Percentiles rank a stretch among this genome's conserved stretches.
phyloP scores from a whole-genome alignment of 2,113 vertebrate genomes.

The Nicator chloris region DNA sequence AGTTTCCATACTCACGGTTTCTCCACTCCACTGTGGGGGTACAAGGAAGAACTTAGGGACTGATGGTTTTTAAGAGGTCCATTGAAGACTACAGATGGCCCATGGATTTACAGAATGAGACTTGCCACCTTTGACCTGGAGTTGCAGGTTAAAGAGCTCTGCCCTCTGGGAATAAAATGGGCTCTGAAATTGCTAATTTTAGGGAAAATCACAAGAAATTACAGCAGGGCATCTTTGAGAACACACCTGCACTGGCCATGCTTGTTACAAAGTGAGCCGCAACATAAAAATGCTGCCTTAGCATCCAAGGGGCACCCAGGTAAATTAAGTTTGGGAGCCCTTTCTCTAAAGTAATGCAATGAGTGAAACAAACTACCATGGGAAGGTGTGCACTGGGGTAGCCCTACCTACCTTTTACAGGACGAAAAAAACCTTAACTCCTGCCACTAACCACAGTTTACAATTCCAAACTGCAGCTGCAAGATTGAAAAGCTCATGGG shows the following conservation, averaged over 20 bases:
- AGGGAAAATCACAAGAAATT: not conserved
- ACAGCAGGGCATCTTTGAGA: not conserved
- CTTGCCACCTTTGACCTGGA: not conserved
- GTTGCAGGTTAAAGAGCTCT: not conserved
- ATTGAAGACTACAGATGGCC: not conserved
- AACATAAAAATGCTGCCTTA: not conserved
- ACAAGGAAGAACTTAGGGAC: not conserved
- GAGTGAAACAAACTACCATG: not conserved
- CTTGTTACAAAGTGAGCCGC: not conserved
- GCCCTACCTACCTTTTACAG: not conserved
- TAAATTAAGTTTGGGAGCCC: not conserved
- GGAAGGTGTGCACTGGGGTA: not conserved
- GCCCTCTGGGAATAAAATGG: not conserved
- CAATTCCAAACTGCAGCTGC: not conserved
- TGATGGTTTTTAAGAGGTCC: not conserved
- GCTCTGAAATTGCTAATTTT: not conserved
- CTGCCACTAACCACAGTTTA: not conserved
- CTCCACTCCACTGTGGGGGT: not conserved
- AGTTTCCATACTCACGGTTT: not conserved
- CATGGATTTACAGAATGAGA: not conserved
- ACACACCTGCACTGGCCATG: not conserved
- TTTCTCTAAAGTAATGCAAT: not conserved
- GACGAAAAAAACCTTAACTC: not conserved
- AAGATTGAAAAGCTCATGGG: not conserved
- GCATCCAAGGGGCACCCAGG: not conserved